Evolutionary conservation across 2,113 vertebrate genomes (phyloP).

Genomic region (Melierax canorus): DNA sequence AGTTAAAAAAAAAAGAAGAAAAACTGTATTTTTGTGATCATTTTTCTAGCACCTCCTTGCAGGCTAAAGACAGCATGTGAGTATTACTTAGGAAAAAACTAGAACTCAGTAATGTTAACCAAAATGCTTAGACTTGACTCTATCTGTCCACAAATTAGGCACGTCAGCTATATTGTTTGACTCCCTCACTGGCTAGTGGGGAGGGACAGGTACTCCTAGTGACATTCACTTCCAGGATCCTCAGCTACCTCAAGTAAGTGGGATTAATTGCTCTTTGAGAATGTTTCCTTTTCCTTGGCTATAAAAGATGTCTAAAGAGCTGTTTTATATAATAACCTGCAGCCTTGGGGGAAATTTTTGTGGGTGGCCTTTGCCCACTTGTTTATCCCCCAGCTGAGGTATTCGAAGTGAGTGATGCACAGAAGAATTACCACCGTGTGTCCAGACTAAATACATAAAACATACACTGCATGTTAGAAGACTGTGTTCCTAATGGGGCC

Average conservation of each 20-base stretch:
- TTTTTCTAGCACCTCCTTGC: neutral
- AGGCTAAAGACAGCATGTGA: neutral
- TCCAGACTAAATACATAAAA: neutral
- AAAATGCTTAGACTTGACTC: neutral
- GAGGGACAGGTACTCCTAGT: neutral
- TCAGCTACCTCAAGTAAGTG: neutral
- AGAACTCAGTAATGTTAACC: neutral
- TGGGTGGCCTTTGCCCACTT: neutral
- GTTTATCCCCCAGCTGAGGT: neutral
- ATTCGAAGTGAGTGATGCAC: neutral
- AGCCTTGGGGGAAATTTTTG: neutral
- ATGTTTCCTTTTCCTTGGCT: neutral
- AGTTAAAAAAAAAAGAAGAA: neutral
- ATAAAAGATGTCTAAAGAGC: neutral
- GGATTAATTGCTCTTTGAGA: neutral
- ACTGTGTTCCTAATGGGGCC: neutral
- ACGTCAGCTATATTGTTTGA: neutral
- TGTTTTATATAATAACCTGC: neutral
- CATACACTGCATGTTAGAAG: neutral
- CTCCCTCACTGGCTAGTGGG: neutral
- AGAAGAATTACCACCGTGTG: neutral
- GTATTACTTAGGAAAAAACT: fast-evolving
- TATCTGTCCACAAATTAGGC: neutral
- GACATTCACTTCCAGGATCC: neutral
- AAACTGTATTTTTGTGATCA: neutral